Percentiles rank a stretch among this genome's conserved stretches.
phyloP scores from a whole-genome alignment of 2,797 vertebrate genomes.

The Platalea minor region DNA sequence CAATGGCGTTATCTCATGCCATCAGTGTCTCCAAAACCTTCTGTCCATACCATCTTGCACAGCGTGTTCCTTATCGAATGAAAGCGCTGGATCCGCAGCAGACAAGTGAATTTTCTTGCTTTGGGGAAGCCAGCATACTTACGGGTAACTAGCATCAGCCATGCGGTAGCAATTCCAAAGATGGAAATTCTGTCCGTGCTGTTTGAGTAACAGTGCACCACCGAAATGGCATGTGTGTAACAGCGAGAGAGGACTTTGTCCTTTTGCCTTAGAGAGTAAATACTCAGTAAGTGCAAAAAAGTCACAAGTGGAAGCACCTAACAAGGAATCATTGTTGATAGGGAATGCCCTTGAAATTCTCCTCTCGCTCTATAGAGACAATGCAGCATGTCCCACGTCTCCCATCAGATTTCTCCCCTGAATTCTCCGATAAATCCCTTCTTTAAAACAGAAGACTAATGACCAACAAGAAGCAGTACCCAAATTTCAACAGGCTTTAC shows the following conservation, averaged over 20 bases:
- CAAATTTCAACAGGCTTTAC: not conserved
- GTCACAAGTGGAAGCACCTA: not conserved
- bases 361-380: fast-evolving
- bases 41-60: fast-evolving
- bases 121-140: not conserved
- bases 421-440: not conserved
- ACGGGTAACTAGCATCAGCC: not conserved
- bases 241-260: not conserved
- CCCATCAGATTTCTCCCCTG: not conserved
- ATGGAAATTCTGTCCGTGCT: conserved; percentile 37
- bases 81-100: not conserved
- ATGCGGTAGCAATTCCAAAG: conserved; percentile 26
- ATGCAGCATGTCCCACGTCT: fast-evolving
- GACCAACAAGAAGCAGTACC: not conserved
- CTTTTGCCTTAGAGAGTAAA: not conserved
- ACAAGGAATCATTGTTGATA: not conserved
- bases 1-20: not conserved
- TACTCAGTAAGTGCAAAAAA: not conserved
- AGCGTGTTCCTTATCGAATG: not conserved
- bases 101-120: not conserved
- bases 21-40: not conserved
- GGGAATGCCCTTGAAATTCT: not conserved
- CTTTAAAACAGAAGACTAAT: not conserved
- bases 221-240: not conserved
- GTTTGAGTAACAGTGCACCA: not conserved